Percentiles rank a stretch among this genome's conserved stretches.
Evolutionary conservation across 2,113 vertebrate genomes (phyloP).

Genomic region (Carassius carassius): DNA sequence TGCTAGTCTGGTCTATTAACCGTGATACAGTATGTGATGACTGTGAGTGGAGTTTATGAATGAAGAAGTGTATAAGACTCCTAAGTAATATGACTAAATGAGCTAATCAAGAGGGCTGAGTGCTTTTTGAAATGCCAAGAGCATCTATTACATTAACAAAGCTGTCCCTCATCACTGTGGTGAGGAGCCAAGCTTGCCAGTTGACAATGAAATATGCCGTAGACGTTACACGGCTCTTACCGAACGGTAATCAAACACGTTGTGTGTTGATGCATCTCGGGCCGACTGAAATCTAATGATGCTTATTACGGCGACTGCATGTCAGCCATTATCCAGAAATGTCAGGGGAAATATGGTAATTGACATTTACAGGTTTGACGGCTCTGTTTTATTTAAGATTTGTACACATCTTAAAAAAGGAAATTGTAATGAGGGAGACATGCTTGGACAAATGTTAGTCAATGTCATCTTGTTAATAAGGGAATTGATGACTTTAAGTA

Average conservation of each 20-base stretch:
- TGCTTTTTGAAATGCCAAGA: background rate
- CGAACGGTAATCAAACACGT: constrained; percentile 17
- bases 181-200: constrained; percentile 44
- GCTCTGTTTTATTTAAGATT: constrained; percentile 61
- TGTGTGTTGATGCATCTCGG: constrained; percentile 50
- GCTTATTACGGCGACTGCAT: constrained; percentile 74
- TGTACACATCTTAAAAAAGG: constrained; percentile 37
- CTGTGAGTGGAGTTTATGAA: too few species aligned
- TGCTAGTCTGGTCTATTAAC: constrained; percentile 39
- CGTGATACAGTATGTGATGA: constrained; percentile 56
- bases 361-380: constrained; percentile 78
- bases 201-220: constrained; percentile 52
- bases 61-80: too few species aligned
- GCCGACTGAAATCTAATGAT: constrained; percentile 73
- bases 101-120: too few species aligned
- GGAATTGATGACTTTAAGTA: constrained; percentile 40
- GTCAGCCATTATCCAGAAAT: constrained; percentile 80
- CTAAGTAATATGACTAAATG: too few species aligned
- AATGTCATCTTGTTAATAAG: constrained; percentile 60
- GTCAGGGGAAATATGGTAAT: constrained; percentile 83
- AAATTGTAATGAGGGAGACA: constrained; percentile 75
- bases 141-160: constrained; percentile 55
- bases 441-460: constrained; percentile 85
- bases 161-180: constrained; percentile 44
- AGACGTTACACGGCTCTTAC: constrained; percentile 45